Evolutionary conservation across 1,140 invertebrate genomes (phyloP).

Genomic region (Daktulosphaira vitifoliae): DNA sequence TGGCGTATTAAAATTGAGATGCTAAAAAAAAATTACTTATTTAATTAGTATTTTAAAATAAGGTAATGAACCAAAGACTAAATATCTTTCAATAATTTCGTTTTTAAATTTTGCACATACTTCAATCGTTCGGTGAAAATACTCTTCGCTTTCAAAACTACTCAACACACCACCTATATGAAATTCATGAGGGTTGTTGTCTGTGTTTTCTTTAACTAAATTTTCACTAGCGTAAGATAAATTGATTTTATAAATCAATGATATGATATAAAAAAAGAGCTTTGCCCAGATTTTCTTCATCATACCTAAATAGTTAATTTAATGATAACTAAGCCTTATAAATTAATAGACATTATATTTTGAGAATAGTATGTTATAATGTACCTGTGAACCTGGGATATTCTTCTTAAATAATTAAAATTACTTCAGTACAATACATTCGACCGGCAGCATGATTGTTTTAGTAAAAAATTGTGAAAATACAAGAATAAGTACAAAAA

Average conservation of each 20-base stretch:
- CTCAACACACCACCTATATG: constrained; percentile 87
- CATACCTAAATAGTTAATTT: neutral
- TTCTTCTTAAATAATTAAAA: too few relatives aligned
- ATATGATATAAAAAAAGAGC: neutral
- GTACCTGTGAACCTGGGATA: too few relatives aligned
- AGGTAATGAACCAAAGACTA: too few relatives aligned
- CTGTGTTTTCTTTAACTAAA: constrained; percentile 5
- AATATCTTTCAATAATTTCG: constrained; percentile 14
- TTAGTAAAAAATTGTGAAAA: neutral
- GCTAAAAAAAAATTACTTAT: too few relatives aligned
- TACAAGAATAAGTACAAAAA: neutral
- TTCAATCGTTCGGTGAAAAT: constrained; percentile 70
- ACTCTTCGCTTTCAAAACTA: constrained; percentile 61
- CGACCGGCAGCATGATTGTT: neutral
- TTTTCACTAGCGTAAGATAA: neutral
- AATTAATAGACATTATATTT: neutral
- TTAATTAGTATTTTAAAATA: too few relatives aligned
- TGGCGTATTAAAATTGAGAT: constrained; percentile 69
- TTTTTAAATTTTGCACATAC: constrained; percentile 49
- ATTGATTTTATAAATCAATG: neutral
- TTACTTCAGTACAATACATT: too few relatives aligned
- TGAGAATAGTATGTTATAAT: too few relatives aligned
- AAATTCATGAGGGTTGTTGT: constrained; percentile 59
- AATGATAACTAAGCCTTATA: neutral
- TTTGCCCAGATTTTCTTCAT: neutral